Percentiles rank a stretch among this genome's conserved stretches.
These are phyloP conservation scores for Aphrophora alni DNA, from an alignment of 2,888 invertebrate species.

Conservation along the genomic window DNA sequence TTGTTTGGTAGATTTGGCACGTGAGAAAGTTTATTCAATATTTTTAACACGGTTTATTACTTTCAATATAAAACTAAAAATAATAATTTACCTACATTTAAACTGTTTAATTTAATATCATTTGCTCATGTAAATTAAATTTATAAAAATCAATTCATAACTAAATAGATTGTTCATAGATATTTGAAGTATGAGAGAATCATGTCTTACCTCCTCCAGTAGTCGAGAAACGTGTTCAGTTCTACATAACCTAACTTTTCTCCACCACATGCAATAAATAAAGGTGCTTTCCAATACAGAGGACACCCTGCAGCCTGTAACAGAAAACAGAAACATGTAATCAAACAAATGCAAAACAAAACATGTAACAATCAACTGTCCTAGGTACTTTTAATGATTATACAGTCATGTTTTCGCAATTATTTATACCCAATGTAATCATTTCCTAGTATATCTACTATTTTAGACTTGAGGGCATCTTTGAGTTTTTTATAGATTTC, in stretches of 20 bases:
- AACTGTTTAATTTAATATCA: too few relatives aligned
- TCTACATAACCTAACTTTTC: conserved; percentile 77
- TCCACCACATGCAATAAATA: conserved; percentile 86
- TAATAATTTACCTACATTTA: too few relatives aligned
- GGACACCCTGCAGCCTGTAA: conserved; percentile 89
- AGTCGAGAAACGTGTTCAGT: conserved; percentile 82
- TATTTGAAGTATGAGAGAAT: background rate
- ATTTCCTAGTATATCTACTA: background rate
- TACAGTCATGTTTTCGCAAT: background rate
- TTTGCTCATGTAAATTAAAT: too few relatives aligned
- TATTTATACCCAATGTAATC: background rate
- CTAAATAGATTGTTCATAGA: too few relatives aligned
- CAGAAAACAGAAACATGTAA: conserved; percentile 30
- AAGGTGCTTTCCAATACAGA: conserved; percentile 96
- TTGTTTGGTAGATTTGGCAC: too few relatives aligned
- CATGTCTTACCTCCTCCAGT: conserved; percentile 87
- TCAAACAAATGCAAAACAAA: background rate
- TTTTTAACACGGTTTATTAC: too few relatives aligned
- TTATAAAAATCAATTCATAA: too few relatives aligned
- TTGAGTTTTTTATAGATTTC: too few relatives aligned
- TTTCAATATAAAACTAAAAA: too few relatives aligned
- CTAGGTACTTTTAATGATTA: too few relatives aligned
- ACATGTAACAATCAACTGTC: background rate
- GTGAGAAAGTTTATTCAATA: too few relatives aligned
- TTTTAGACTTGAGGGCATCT: too few relatives aligned